These are phyloP conservation scores for Odontesthes bonariensis DNA, from an alignment of 2,113 vertebrate species.

Conservation along the genomic window DNA sequence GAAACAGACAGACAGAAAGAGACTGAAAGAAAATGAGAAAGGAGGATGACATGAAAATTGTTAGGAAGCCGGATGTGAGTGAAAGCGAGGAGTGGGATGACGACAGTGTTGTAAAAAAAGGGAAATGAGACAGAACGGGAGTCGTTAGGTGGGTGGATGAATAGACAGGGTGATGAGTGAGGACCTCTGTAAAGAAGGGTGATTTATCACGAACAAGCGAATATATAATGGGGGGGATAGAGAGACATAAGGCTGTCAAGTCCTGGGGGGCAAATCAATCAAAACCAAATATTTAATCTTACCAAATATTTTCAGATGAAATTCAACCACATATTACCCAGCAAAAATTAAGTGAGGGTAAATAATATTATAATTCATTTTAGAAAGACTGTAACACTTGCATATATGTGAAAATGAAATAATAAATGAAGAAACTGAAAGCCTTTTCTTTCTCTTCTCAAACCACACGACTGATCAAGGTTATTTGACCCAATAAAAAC, in stretches of 20 bases:
- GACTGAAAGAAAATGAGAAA: conserved; percentile 10
- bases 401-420: neutral
- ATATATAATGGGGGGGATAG: neutral
- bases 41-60: conserved; percentile 52
- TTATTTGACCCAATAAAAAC: neutral
- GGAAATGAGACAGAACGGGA: conserved; percentile 39
- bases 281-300: neutral
- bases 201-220: conserved; percentile 14
- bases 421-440: too few species aligned
- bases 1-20: conserved; percentile 23
- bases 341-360: neutral
- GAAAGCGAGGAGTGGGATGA: conserved; percentile 25
- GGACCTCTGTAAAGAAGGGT: conserved; percentile 18
- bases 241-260: conserved; percentile 5
- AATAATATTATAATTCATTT: too few species aligned
- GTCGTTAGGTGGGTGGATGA: conserved; percentile 41
- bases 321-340: too few species aligned
- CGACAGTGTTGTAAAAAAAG: conserved; percentile 22
- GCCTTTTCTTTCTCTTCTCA: neutral
- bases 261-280: neutral
- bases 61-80: conserved; percentile 40
- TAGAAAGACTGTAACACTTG: neutral
- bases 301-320: neutral
- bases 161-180: conserved; percentile 46
- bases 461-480: neutral